Base-by-base conservation (phyloP, 2,888 invertebrate genomes). In the Pecten maximus region DNA sequence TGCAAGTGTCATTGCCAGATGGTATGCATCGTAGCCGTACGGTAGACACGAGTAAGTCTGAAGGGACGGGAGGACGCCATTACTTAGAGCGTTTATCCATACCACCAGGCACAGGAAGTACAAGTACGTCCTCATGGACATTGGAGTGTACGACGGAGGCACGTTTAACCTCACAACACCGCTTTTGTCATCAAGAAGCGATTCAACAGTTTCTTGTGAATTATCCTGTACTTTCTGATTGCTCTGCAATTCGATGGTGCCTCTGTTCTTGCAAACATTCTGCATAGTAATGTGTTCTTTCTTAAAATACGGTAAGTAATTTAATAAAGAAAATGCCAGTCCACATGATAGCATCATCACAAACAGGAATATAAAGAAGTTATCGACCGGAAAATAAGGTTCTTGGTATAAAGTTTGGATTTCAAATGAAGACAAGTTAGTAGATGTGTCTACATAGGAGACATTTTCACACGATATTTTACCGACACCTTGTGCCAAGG, bases 1-100 rank as follows among this genome's bases (percentile, higher is more conserved):
- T 93, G 98, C 97, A 93, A 99, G 97, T 91, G 98, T 98, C 89
- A 98, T 98, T 10, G 98, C 97, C 95, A 98, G 97, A 97, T 98
- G 98, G 97, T 98, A 98, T 0, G 98, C 97, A 88, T 94, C 91
- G 35, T 90, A 97, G 28, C 98, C 98, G 97, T 98, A 98, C 16
- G 98, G 98, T 95, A 98, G 97, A 95, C 98, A 98, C 89, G 98
- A 98, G 96, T 98, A 98, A 87, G 98, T 98, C 97, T 98, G 98
- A 93, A 98, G 97, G 92, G 98, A 98, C 40, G 98, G 98, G 93
- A 98, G 97, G 94, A 98, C 97, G 89, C 98, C 98, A 97, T 98
- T 98, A 95, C 97, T 97, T 88, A 98, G 97, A 92, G 98, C 97
- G 95, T 98, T 98, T 88, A 98, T 97, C 93, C 97, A 96, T 0